Evolutionary conservation across 2,797 vertebrate species (phyloP), one percentile per base, ranked within the genome.

Genomic region (Gallinago nigripennis): DNA sequence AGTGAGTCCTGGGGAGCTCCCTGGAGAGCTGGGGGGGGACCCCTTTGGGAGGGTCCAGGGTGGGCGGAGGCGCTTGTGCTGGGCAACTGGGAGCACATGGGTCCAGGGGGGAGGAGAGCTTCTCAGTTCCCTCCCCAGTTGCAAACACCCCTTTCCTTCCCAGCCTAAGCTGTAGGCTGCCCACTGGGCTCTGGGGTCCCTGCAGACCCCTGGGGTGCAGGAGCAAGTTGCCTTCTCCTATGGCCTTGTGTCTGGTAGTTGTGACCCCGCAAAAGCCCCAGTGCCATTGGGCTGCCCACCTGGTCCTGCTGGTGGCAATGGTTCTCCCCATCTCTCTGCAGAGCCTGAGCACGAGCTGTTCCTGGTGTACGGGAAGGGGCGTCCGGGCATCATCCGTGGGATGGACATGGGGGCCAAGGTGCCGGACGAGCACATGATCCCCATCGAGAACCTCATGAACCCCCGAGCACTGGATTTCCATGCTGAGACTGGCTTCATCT

Each of bases 361-460:
- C 97, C 98, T 99, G 81, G 98, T 99, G 65, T 99, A 99, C 0
- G 99, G 99, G 64, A 99, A 99, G 76, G 99, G 99, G 27, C 99
- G 99, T 4, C 99, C 99, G 0, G 99, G 99, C 72, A 99, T 99
- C 96, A 99, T 99, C 96, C 98, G 99, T 0, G 99, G 99, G 35
- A 99, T 99, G 99, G 99, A 99, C 95, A 98, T 99, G 98, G 99
- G 99, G 1, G 98, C 99, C 71, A 99, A 99, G 91, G 99, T 99
- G 43, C 99, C 99, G 0, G 99, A 99, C 1, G 99, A 99, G 93
- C 99, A 99, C 97, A 99, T 99, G 99, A 99, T 99, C 92, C 99
- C 99, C 94, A 99, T 99, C 2, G 99, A 99, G 98, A 99, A 99
- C 98, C 98, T 99, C 50, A 99, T 99, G 98, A 99, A 99, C 95